Percentiles rank a stretch among this genome's conserved stretches.
Evolutionary conservation across 2,797 vertebrate species (phyloP).

Genomic region (Catamblyrhynchus diadema): DNA sequence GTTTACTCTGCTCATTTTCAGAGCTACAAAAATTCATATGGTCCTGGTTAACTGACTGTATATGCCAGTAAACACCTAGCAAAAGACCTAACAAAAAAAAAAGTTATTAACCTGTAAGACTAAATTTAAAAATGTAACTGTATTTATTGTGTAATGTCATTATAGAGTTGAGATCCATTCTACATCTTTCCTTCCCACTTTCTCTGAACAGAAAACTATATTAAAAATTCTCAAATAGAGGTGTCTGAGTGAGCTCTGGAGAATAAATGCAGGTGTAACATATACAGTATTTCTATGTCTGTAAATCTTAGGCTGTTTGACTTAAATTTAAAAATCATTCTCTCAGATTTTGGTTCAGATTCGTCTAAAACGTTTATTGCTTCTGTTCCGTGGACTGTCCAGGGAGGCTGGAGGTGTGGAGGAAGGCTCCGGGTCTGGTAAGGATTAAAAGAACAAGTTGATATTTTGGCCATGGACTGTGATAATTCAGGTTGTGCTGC

Average conservation of each 20-base stretch:
- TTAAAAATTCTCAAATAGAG: neutral
- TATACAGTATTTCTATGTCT: neutral
- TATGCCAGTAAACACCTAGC: neutral
- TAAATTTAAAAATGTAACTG: neutral
- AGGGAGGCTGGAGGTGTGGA: neutral
- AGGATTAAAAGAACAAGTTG: neutral
- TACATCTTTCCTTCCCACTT: neutral
- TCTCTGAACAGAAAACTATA: neutral
- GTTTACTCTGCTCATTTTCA: neutral
- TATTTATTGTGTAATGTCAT: neutral
- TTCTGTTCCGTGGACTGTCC: constrained; percentile 23
- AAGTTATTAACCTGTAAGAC: neutral
- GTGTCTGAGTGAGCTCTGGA: neutral
- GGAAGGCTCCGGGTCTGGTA: constrained; percentile 43
- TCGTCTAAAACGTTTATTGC: constrained; percentile 55
- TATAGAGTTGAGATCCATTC: neutral
- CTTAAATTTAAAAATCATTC: neutral
- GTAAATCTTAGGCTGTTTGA: neutral
- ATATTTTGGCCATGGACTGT: neutral
- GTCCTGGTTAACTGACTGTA: neutral
- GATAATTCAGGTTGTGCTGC: neutral
- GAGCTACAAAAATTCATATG: neutral
- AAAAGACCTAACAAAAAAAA: neutral
- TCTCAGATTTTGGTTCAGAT: constrained; percentile 64
- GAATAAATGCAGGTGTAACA: neutral